Evolutionary conservation across 2,888 invertebrate genomes (phyloP), one percentile per base, ranked within the genome.

Genomic region (Heliconius hortense): DNA sequence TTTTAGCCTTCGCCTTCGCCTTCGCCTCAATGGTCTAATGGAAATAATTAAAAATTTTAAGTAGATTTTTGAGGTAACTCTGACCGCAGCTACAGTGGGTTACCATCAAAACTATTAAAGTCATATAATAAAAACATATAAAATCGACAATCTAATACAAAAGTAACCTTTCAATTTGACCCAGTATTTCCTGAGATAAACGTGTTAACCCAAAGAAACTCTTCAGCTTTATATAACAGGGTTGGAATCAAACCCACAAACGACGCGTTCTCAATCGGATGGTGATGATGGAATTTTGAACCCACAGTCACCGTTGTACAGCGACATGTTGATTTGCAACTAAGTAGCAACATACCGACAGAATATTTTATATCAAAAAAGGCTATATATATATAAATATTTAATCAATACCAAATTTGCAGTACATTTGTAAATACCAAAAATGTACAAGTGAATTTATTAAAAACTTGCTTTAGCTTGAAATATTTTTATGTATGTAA

Each of bases 351-450:
- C 68, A 53, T 11, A 53, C 53, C 53, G 68, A 53, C 13, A 31
- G 53, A 53, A 68, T 68, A 68, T n/a, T 48, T 53, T 26, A n/a
- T 68, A 48, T 53, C 13, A 18, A 53, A 53, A 39, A 66, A 66
- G 24, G 39, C 26, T 11, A 66, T 35, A 68, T 68, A 53, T 11
- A 66, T 35, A 68, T 68, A 53, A 68, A 68, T 68, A 68, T 68
- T 68, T 68, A 68, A 31, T 68, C 31, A 10, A 13, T 28, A 48
- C 68, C 53, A 68, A 68, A 53, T 53, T 11, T 11, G 67, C 48
- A 39, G 35, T 13, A 39, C 64, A 28, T 48, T 68, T 31, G 68
- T 53, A 31, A 53, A 53, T n/a, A 21, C 53, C 28, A n/a, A 53
- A 68, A 68, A n/a, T n/a, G 28, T 53, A 21, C 18, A 28, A 31